phyloP scores from a whole-genome alignment of 2,113 vertebrate genomes.

The Maccullochella peelii region DNA sequence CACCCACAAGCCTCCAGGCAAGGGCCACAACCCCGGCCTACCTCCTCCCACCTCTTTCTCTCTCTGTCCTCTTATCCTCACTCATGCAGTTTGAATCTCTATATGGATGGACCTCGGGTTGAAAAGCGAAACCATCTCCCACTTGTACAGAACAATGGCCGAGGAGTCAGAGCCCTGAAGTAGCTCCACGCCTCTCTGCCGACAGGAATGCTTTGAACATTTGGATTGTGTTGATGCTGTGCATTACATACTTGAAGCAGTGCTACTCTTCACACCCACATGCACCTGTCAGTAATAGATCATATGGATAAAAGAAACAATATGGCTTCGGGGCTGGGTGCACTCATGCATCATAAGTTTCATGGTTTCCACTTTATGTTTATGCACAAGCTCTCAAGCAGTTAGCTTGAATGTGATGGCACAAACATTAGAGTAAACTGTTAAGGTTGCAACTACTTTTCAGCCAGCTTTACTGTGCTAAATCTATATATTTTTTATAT shows the following conservation, averaged over 20 bases:
- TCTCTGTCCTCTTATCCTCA: constrained; percentile 36
- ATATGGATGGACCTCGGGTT: neutral
- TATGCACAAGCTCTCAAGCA: constrained; percentile 45
- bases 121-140: constrained; percentile 60
- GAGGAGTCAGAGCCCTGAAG: constrained; percentile 39
- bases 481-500: constrained; percentile 16
- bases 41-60: constrained; percentile 54
- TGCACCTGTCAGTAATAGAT: constrained; percentile 77
- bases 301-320: constrained; percentile 73
- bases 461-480: neutral
- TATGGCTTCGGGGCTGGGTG: constrained; percentile 44
- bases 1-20: constrained; percentile 78
- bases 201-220: constrained; percentile 56
- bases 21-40: constrained; percentile 70
- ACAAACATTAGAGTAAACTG: constrained; percentile 11
- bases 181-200: constrained; percentile 31
- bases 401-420: constrained; percentile 3
- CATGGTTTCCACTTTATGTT: constrained; percentile 44
- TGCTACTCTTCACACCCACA: constrained; percentile 67
- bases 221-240: constrained; percentile 46
- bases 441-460: constrained; percentile 1
- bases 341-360: constrained; percentile 46
- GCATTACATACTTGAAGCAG: constrained; percentile 37
- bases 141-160: constrained; percentile 65
- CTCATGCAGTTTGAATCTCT: constrained; percentile 32